phyloP scores from a whole-genome alignment of 2,113 vertebrate genomes.

The Carettochelys insculpta region DNA sequence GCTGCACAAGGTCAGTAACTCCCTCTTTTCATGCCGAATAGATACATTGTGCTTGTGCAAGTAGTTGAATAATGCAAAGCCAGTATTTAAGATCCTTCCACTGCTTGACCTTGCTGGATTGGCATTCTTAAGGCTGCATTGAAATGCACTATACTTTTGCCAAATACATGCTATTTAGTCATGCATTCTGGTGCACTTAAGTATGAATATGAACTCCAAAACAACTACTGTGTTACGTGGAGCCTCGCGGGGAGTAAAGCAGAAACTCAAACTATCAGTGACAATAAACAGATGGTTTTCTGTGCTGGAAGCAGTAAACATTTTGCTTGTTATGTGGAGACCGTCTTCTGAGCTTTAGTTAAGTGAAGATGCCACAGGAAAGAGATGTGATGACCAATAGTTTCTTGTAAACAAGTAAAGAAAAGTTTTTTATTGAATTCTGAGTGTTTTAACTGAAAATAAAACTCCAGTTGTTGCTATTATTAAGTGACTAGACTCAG shows the following conservation, averaged over 20 bases:
- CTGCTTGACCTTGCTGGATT: neutral
- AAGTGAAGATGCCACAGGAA: slow-evolving; percentile 38
- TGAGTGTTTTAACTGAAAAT: slow-evolving; percentile 27
- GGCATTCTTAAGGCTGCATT: neutral
- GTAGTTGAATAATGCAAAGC: neutral
- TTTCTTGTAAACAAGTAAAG: slow-evolving; percentile 47
- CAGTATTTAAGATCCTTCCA: neutral
- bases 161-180: neutral
- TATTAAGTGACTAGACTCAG: neutral
- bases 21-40: neutral
- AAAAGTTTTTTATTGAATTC: slow-evolving; percentile 44
- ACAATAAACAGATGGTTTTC: slow-evolving; percentile 44
- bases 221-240: neutral
- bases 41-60: neutral
- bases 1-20: no score
- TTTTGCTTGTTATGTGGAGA: slow-evolving; percentile 23
- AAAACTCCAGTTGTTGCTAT: slow-evolving; percentile 12
- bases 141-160: neutral
- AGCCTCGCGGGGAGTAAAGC: slow-evolving; percentile 14
- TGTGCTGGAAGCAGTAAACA: slow-evolving; percentile 54
- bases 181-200: neutral
- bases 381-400: slow-evolving; percentile 11
- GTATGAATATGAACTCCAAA: neutral
- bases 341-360: slow-evolving; percentile 17
- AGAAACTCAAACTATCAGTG: slow-evolving; percentile 22